Evolutionary conservation across 2,888 invertebrate genomes (phyloP).

Genomic region (Drosophila testacea): DNA sequence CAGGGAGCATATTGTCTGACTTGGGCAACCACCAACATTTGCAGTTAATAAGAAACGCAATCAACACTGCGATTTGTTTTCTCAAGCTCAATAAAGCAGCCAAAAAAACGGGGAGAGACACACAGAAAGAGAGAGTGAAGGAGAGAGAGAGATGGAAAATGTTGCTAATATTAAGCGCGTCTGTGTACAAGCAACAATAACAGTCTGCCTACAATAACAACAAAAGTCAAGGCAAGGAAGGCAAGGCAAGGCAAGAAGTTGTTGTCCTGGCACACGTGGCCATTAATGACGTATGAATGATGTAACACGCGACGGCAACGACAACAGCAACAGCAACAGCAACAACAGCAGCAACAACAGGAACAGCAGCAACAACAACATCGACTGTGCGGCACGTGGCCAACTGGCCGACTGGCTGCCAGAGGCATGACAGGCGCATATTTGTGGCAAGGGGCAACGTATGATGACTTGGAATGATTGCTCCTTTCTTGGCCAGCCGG

Average conservation of each 20-base stretch:
- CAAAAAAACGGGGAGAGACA: slow-evolving; percentile 19
- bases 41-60: slow-evolving; percentile 82
- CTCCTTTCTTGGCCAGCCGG: slow-evolving; percentile 51
- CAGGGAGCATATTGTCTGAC: slow-evolving; percentile 75
- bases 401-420: slow-evolving; percentile 60
- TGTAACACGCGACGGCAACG: slow-evolving; percentile 84
- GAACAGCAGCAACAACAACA: slow-evolving; percentile 5
- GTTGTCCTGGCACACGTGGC: slow-evolving; percentile 83
- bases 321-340: slow-evolving; percentile 19
- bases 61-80: slow-evolving; percentile 83
- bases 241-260: slow-evolving; percentile 24
- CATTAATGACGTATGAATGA: slow-evolving; percentile 86
- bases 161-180: slow-evolving; percentile 71
- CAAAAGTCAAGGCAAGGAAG: slow-evolving; percentile 16
- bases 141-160: slow-evolving; percentile 16
- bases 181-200: slow-evolving; percentile 67
- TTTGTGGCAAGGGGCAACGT: slow-evolving; percentile 1
- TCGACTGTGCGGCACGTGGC: slow-evolving; percentile 67
- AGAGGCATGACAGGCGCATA: slow-evolving; percentile 67
- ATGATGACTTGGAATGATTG: slow-evolving; percentile 53
- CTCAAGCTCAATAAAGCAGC: slow-evolving; percentile 74
- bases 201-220: slow-evolving; percentile 74
- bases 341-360: slow-evolving; percentile 2
- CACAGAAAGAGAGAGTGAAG: slow-evolving; percentile 1
- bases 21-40: slow-evolving; percentile 61